These are phyloP conservation scores for Lasioglossum villosulum DNA, from an alignment of 2,888 invertebrate species.

Conservation along the genomic window DNA sequence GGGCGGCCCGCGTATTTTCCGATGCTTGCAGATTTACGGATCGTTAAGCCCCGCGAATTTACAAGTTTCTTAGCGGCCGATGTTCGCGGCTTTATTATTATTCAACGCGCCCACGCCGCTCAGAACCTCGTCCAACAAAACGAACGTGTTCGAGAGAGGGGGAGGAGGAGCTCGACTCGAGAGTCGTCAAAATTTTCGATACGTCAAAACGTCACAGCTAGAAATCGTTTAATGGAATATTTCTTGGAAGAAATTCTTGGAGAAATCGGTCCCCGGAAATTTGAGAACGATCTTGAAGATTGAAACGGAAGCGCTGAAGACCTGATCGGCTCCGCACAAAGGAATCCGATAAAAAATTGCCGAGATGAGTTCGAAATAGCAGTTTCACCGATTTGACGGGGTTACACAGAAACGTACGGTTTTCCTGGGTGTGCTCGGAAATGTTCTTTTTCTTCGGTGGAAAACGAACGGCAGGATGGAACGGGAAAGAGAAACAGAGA, in stretches of 20 bases:
- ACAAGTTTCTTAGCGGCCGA: slow-evolving; percentile 55
- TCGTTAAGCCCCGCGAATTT: slow-evolving; percentile 70
- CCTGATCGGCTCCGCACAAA: not conserved
- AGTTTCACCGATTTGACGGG: not conserved
- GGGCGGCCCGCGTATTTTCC: slow-evolving; percentile 66
- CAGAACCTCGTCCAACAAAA: not conserved
- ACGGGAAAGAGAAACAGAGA: not conserved
- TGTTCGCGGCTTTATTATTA: slow-evolving; percentile 65
- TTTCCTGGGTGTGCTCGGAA: slow-evolving; percentile 37
- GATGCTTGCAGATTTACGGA: slow-evolving; percentile 68
- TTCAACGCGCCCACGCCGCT: slow-evolving; percentile 58
- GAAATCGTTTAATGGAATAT: not conserved
- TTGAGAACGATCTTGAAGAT: slow-evolving; percentile 8
- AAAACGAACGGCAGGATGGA: slow-evolving; percentile 21
- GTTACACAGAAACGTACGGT: slow-evolving; percentile 26
- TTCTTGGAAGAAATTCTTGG: no score
- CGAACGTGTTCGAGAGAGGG: no score
- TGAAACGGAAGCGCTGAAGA: not conserved
- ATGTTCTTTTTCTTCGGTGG: slow-evolving; percentile 37
- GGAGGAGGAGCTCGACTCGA: no score
- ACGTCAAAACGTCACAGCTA: not conserved
- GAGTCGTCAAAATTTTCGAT: not conserved
- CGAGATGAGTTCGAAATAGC: slow-evolving; percentile 19
- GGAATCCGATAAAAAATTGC: slow-evolving; percentile 34
- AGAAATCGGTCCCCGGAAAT: slow-evolving; percentile 1